phyloP scores from a whole-genome alignment of 1,140 invertebrate species.

The Sycophila sp. region DNA sequence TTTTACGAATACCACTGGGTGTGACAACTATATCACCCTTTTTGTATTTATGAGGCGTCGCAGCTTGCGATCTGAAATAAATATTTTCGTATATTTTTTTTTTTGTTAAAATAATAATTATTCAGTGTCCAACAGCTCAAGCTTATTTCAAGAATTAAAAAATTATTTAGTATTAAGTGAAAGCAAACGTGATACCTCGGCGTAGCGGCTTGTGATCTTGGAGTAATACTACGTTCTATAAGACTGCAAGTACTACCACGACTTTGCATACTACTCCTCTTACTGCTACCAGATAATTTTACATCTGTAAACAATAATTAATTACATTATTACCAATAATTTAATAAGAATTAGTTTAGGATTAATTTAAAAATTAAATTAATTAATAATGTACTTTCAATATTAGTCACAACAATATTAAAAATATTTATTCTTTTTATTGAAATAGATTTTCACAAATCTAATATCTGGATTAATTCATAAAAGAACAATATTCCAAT shows the following conservation, averaged over 20 bases:
- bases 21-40: conserved; percentile 98
- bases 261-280: conserved; percentile 89
- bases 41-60: conserved; percentile 96
- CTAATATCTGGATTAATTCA: too few species aligned
- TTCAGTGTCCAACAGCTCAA: too few species aligned
- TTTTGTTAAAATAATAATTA: too few species aligned
- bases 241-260: conserved; percentile 87
- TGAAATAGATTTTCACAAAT: too few species aligned
- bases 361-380: not conserved
- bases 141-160: conserved; percentile 17
- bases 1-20: conserved; percentile 96
- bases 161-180: not conserved
- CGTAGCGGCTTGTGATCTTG: conserved; percentile 87
- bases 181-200: conserved; percentile 71
- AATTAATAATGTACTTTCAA: not conserved
- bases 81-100: not conserved
- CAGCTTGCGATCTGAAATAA: conserved; percentile 81
- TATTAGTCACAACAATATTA: not conserved
- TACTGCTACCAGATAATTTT: conserved; percentile 79
- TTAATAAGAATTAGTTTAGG: not conserved
- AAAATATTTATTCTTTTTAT: not conserved
- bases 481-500: too few species aligned
- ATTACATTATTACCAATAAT: not conserved
- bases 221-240: conserved; percentile 82
- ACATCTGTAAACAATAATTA: conserved; percentile 58